Evolutionary conservation across 2,888 invertebrate species (phyloP).

Genomic region (Drosophila lutescens): DNA sequence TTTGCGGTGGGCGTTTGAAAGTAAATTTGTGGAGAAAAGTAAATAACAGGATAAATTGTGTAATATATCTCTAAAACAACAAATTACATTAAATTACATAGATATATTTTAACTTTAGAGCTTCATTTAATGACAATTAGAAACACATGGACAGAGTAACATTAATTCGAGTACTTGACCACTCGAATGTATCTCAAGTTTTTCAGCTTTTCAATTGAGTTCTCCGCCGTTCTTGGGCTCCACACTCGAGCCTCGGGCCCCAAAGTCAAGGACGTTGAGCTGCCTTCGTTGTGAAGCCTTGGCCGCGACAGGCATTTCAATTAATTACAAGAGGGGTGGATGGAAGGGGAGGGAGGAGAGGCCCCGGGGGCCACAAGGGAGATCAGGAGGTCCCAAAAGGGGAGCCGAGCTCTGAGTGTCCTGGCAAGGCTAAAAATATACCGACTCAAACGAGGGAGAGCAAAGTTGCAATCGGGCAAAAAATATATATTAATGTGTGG

Average conservation of each 20-base stretch:
- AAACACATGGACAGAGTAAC: too few relatives aligned
- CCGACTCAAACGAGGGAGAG: constrained; percentile 14
- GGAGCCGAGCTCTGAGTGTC: neutral
- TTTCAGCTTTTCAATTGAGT: constrained; percentile 7
- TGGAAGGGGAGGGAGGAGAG: neutral
- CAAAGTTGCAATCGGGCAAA: constrained; percentile 12
- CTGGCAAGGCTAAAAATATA: constrained; percentile 20
- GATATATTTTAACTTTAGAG: too few relatives aligned
- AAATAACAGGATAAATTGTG: neutral
- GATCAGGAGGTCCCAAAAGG: constrained; percentile 9
- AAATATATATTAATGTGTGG: neutral
- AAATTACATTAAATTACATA: too few relatives aligned
- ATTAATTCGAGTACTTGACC: neutral
- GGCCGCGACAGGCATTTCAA: constrained; percentile 43
- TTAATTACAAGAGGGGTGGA: constrained; percentile 27
- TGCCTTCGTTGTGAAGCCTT: constrained; percentile 14
- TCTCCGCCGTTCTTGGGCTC: neutral
- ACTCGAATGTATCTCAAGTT: neutral
- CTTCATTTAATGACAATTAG: too few relatives aligned
- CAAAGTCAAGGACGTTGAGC: constrained; percentile 32
- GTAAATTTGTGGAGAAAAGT: neutral
- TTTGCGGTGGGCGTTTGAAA: neutral
- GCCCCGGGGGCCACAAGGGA: constrained; percentile 1
- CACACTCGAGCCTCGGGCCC: neutral
- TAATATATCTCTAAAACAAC: too few relatives aligned